Conservation (phyloP, 2,888 invertebrate genomes). For the Ephialtes manifestator region DNA sequence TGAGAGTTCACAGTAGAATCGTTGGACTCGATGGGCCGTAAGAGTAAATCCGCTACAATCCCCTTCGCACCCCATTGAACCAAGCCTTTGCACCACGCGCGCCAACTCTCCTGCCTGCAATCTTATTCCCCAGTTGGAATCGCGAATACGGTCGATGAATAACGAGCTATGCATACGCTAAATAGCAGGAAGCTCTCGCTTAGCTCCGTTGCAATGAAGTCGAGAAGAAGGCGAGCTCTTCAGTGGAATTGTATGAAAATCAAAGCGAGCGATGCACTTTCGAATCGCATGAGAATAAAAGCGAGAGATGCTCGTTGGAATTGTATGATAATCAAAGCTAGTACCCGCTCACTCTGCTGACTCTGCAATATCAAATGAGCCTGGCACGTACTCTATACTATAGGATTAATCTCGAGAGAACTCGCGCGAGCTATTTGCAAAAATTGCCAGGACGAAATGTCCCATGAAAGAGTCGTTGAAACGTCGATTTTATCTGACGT, state of each 20-base stretch:
- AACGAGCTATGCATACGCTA: conserved; percentile 32
- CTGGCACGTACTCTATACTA: background rate
- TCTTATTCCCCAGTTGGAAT: conserved; percentile 44
- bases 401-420: background rate
- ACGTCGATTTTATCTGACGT: conserved; percentile 32
- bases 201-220: conserved; percentile 16
- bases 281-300: conserved; percentile 10
- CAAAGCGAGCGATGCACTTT: background rate
- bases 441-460: conserved; percentile 28
- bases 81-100: conserved; percentile 20
- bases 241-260: conserved; percentile 7
- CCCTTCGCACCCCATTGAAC: conserved; percentile 61
- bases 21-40: conserved; percentile 43
- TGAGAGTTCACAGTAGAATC: conserved; percentile 17
- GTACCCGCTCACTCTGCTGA: background rate
- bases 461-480: conserved; percentile 34
- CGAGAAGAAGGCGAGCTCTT: conserved; percentile 4
- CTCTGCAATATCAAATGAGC: conserved; percentile 17
- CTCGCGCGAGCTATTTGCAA: conserved; percentile 16
- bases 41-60: conserved; percentile 58
- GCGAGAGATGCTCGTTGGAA: background rate
- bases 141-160: conserved; percentile 44
- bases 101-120: conserved; percentile 26
- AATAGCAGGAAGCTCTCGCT: background rate
- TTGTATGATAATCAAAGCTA: conserved; percentile 20